Base-by-base conservation (phyloP, 2,888 invertebrate species). In the Linyphia triangularis region DNA sequence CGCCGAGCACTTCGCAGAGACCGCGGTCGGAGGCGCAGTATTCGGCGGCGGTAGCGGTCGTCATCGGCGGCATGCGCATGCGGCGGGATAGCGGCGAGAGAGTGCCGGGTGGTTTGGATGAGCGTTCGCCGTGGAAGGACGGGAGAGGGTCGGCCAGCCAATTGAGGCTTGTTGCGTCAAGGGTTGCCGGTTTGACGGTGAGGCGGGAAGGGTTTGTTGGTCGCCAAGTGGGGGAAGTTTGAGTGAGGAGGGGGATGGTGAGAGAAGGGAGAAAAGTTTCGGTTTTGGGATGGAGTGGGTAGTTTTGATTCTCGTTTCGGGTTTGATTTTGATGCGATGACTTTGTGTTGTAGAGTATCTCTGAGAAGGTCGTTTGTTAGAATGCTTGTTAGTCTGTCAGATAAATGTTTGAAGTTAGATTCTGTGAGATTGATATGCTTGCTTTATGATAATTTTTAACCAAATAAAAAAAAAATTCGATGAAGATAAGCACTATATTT, bases 1-100 rank as follows among this genome's bases (percentile, higher is more conserved):
- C 91, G 51, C 85, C 85, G 19, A 91, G 86, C 59, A 91, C 78
- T 59, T 91, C 90, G 75, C 96, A 97, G 89, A 97, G 94, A 13
- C 82, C 90, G 59, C 89, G 85, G 24, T 78, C 90, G 59, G 85
- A 85, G 61, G 78, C 81, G 43, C 75, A 72, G 59, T 84, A 75
- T 51, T 82, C 69, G 51, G 69, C 70, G 77, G 78, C 83, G 26
- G 70, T 79, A 51, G 86, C 79, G 57, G 61, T 19, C n/a, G n/a
- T n/a, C 26, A 10, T 59, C 28, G 10, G 43, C 70, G 86, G 75
- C 85, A 85, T 77, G 63, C 73, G 86, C 88, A 88, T 88, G 75
- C 75, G 88, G n/a, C 16, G 67, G 81, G 19, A 37, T 30, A 57
- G 57, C 37, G 61, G 69, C 77, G 69, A n/a, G n/a, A n/a, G n/a